Conservation (phyloP, 2,797 vertebrate species). For the Clarias fuscus region DNA sequence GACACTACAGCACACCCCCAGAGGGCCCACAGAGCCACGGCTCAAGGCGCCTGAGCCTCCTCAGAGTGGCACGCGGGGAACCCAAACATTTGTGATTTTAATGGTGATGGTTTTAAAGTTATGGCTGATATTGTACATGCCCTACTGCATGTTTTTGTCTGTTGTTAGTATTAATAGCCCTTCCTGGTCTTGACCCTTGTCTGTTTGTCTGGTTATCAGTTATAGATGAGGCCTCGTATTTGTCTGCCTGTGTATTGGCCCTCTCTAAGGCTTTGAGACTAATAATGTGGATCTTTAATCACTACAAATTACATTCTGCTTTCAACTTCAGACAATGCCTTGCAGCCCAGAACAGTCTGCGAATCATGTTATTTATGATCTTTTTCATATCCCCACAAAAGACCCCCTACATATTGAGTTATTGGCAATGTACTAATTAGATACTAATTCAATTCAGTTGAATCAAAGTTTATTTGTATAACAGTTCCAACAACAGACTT, state of each 20-base stretch:
- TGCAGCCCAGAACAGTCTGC: not conserved
- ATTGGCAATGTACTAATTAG: not conserved
- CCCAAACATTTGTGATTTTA: too few relatives aligned
- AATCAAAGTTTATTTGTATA: too few relatives aligned
- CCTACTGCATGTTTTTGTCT: not conserved
- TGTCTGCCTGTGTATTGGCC: not conserved
- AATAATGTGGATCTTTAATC: not conserved
- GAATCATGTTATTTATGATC: constrained; percentile 3
- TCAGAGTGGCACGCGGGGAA: too few relatives aligned
- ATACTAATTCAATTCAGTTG: not conserved
- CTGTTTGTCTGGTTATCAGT: not conserved
- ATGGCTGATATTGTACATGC: not conserved
- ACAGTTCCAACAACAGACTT: not conserved
- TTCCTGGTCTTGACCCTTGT: not conserved
- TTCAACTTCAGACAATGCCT: not conserved
- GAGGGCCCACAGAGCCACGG: too few relatives aligned
- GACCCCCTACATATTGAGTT: not conserved
- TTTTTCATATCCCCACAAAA: not conserved
- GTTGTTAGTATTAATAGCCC: not conserved
- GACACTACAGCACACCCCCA: too few relatives aligned
- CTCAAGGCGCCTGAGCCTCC: too few relatives aligned
- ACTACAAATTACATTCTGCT: not conserved
- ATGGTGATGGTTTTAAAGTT: too few relatives aligned
- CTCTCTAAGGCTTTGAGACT: not conserved
- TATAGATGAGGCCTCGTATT: not conserved